These are phyloP conservation scores for Brachionus sp. DNA, from an alignment of 1,140 invertebrate species.

Conservation along the genomic window DNA sequence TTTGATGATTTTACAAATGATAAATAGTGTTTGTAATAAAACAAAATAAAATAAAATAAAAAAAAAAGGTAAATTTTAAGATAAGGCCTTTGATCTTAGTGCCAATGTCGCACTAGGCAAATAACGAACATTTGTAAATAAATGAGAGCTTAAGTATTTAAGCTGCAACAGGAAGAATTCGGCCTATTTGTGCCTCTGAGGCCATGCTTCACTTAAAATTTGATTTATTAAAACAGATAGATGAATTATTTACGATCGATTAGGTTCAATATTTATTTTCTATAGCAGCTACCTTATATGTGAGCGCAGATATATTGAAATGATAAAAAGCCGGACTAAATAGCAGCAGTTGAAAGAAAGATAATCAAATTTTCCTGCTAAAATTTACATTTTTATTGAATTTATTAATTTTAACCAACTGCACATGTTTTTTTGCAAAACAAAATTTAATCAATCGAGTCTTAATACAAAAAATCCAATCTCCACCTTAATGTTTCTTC, in stretches of 20 bases:
- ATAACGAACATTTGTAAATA: neutral
- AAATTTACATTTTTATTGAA: constrained; percentile 11
- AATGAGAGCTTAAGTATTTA: neutral
- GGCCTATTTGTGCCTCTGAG: neutral
- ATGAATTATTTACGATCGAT: neutral
- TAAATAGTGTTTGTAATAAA: constrained; percentile 41
- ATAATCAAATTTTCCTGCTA: neutral
- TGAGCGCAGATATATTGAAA: neutral
- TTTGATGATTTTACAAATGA: constrained; percentile 44
- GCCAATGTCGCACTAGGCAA: constrained; percentile 14
- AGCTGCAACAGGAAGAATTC: neutral
- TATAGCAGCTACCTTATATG: constrained; percentile 1
- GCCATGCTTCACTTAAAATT: constrained; percentile 7
- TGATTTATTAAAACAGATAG: constrained; percentile 20
- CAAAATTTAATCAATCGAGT: neutral
- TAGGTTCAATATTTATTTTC: neutral
- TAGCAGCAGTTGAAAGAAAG: neutral
- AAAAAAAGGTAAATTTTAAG: constrained; percentile 39
- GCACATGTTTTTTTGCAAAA: constrained; percentile 23
- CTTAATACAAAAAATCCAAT: neutral
- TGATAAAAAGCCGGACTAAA: neutral
- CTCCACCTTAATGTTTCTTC: constrained; percentile 22
- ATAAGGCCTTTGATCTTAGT: constrained; percentile 23
- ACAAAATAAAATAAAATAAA: neutral
- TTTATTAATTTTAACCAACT: constrained; percentile 1